Evolutionary conservation across 2,113 vertebrate species (phyloP).

Genomic region (Pachycephala philippinensis): DNA sequence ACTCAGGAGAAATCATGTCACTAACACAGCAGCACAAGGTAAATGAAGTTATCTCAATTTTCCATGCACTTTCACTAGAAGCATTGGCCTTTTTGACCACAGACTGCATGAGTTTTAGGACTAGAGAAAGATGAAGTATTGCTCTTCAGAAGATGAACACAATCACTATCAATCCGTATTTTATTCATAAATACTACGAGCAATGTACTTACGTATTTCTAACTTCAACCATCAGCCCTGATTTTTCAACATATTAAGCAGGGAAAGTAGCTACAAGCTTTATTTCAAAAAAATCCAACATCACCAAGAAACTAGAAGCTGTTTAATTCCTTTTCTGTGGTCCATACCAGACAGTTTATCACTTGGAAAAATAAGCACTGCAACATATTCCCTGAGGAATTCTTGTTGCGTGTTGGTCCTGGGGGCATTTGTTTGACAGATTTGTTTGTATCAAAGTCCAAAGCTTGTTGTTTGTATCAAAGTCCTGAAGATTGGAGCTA

Average conservation of each 20-base stretch:
- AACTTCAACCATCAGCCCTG: not conserved
- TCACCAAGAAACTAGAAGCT: not conserved
- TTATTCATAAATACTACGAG: not conserved
- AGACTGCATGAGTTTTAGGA: not conserved
- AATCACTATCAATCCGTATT: not conserved
- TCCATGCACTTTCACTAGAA: not conserved
- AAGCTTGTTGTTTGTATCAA: not conserved
- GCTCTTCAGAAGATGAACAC: not conserved
- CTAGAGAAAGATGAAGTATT: not conserved
- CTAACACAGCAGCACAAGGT: not conserved
- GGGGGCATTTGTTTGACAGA: not conserved
- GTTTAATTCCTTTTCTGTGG: not conserved
- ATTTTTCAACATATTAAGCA: not conserved
- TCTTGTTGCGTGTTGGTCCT: accelerated
- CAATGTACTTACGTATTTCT: not conserved
- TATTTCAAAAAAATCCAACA: not conserved
- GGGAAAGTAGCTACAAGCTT: not conserved
- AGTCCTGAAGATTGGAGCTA: accelerated
- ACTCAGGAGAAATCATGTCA: not conserved
- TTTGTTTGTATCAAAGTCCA: not conserved
- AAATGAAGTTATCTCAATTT: not conserved
- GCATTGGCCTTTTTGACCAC: not conserved
- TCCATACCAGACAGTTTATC: not conserved
- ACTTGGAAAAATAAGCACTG: not conserved
- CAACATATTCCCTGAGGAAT: not conserved